Percentiles rank a stretch among this genome's conserved stretches.
phyloP scores from a whole-genome alignment of 1,140 invertebrate species.

The Papilio polyxenes region DNA sequence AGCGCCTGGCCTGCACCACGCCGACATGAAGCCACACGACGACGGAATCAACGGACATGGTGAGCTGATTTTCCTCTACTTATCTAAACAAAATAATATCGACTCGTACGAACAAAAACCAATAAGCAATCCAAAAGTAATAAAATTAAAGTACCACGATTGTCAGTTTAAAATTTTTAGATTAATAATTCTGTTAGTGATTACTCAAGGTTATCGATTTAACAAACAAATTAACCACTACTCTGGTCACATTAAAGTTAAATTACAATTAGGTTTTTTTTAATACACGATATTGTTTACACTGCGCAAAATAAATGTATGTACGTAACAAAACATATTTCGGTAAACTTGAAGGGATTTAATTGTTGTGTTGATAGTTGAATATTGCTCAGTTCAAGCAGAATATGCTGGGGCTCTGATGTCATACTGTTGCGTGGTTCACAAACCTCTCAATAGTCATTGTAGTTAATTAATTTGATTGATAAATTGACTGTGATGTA shows the following conservation, averaged over 20 bases:
- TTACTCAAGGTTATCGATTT: not conserved
- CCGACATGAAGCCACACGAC: slow-evolving; percentile 40
- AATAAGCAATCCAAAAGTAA: not conserved
- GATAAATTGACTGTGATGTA: slow-evolving; percentile 2
- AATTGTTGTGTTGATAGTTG: not conserved
- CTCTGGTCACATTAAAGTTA: not conserved
- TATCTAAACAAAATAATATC: not conserved
- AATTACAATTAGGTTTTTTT: not conserved
- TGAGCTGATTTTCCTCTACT: not conserved
- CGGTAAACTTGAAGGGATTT: not conserved
- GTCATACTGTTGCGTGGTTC: not conserved
- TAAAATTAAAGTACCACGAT: not conserved
- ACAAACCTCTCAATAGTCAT: not conserved
- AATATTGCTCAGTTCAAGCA: not conserved
- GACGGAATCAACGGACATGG: slow-evolving; percentile 32
- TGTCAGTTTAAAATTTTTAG: not conserved
- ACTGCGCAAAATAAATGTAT: not conserved
- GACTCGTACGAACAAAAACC: not conserved
- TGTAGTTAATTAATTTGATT: not conserved
- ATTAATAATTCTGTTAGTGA: not conserved
- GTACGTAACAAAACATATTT: not conserved
- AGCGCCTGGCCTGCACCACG: slow-evolving; percentile 34
- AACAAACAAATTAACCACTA: not conserved
- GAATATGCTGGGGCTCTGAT: not conserved
- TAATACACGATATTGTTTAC: not conserved